phyloP scores from a whole-genome alignment of 2,113 vertebrate genomes.

The Charadrius vociferus region DNA sequence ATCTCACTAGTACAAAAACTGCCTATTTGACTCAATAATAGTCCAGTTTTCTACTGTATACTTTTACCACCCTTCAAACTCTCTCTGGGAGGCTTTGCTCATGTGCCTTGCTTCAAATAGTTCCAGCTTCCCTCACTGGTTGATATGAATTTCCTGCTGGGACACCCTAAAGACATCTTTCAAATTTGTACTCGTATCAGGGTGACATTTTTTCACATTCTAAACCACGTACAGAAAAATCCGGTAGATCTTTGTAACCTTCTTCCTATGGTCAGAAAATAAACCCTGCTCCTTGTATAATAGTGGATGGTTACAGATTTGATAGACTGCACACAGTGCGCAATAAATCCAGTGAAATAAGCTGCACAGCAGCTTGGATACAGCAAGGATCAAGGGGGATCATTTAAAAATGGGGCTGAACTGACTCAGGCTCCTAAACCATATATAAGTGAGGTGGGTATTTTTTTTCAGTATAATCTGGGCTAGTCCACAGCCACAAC shows the following conservation, averaged over 20 bases:
- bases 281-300: not conserved
- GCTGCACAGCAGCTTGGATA: not conserved
- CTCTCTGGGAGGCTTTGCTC: not conserved
- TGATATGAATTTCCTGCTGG: not conserved
- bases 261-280: not conserved
- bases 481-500: not conserved
- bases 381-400: not conserved
- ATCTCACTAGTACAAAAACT: not conserved
- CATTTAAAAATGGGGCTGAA: not conserved
- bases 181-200: not conserved
- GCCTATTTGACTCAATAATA: not conserved
- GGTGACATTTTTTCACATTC: not conserved
- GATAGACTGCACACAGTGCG: accelerated
- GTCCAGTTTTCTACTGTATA: not conserved
- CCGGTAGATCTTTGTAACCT: not conserved
- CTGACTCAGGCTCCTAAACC: not conserved
- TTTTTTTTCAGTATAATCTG: not conserved
- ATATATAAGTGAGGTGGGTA: not conserved
- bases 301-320: not conserved
- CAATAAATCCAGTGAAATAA: not conserved
- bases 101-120: not conserved
- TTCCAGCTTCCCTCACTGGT: not conserved
- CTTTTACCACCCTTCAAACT: not conserved
- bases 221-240: not conserved
- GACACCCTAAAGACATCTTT: not conserved